A percentile compares a stretch with the other conserved stretches of the same genome.
These are phyloP conservation scores for Steinernema feltiae DNA, from an alignment of 1,140 invertebrate genomes.

Conservation along the genomic window DNA sequence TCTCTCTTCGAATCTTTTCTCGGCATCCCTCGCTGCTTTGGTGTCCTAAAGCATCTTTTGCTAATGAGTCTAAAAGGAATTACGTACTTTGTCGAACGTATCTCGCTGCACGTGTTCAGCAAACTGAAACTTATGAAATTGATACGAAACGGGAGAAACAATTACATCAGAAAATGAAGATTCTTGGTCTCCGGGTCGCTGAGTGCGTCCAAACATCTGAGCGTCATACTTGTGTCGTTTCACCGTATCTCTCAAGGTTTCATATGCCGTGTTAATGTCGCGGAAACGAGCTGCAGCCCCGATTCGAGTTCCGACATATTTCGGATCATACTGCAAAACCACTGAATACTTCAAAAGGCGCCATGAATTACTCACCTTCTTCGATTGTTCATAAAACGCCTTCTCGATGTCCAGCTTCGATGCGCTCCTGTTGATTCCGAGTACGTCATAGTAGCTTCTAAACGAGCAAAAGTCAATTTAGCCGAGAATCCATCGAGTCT, in stretches of 20 bases:
- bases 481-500: not conserved
- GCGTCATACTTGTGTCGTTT: not conserved
- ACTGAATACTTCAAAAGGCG: too few species aligned
- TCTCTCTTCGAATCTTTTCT: too few species aligned
- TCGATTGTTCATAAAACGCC: slow-evolving; percentile 21
- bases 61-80: too few species aligned
- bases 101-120: too few species aligned
- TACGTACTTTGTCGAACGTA: too few species aligned
- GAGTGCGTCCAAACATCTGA: not conserved
- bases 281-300: not conserved
- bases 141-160: too few species aligned
- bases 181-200: too few species aligned
- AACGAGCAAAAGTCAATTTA: slow-evolving; percentile 6
- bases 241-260: not conserved
- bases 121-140: too few species aligned
- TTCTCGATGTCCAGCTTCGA: slow-evolving; percentile 19
- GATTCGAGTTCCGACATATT: not conserved
- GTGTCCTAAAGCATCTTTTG: too few species aligned
- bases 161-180: too few species aligned
- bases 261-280: not conserved
- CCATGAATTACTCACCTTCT: too few species aligned
- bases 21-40: too few species aligned
- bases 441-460: slow-evolving; percentile 21
- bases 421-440: slow-evolving; percentile 11
- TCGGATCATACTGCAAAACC: not conserved